phyloP scores from a whole-genome alignment of 1,140 invertebrate species.

The Leptinotarsa undecemlineata region DNA sequence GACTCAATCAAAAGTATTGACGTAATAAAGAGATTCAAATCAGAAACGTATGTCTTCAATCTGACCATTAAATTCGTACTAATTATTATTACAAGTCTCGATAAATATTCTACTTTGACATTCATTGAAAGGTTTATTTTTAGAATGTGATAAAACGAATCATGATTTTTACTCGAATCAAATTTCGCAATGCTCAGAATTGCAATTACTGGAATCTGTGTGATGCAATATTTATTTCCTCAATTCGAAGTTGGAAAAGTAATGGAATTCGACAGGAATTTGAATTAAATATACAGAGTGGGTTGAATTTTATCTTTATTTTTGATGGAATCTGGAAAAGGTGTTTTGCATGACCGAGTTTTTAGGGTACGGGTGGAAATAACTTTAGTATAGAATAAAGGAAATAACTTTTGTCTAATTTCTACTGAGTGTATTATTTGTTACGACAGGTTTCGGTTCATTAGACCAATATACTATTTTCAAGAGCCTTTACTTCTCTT shows the following conservation, averaged over 20 bases:
- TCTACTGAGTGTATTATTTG: too few species aligned
- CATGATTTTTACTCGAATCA: conserved; percentile 19
- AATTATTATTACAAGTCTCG: conserved; percentile 17
- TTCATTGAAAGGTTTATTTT: conserved; percentile 21
- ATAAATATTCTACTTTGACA: conserved; percentile 20
- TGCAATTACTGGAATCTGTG: conserved; percentile 9
- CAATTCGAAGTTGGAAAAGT: neutral
- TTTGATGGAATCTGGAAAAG: too few species aligned
- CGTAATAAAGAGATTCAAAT: conserved; percentile 35
- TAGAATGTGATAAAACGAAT: conserved; percentile 21
- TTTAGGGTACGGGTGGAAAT: too few species aligned
- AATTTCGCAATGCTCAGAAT: conserved; percentile 15
- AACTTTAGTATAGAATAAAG: too few species aligned
- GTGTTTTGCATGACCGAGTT: too few species aligned
- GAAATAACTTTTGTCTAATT: too few species aligned
- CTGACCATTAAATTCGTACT: conserved; percentile 22
- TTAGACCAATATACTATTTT: too few species aligned
- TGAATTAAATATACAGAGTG: neutral
- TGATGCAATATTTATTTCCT: conserved; percentile 8
- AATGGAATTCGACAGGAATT: neutral
- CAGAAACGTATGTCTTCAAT: conserved; percentile 30
- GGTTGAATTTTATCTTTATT: neutral
- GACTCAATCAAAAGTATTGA: conserved; percentile 32
- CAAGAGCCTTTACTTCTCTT: too few species aligned
- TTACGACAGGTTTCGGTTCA: too few species aligned